phyloP scores from a whole-genome alignment of 2,113 vertebrate genomes.

The Pelvicachromis taeniatus region DNA sequence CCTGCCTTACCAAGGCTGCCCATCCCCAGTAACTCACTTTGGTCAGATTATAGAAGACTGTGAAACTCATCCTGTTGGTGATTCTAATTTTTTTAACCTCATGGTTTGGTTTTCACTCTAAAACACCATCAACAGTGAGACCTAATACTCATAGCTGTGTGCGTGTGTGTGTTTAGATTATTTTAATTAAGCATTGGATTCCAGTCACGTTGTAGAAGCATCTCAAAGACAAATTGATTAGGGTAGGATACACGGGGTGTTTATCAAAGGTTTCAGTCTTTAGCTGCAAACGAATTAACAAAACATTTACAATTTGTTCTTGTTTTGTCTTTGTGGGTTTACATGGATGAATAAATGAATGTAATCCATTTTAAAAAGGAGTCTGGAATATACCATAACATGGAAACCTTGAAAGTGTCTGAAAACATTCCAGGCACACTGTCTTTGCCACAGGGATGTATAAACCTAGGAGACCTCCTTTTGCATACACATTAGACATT shows the following conservation, averaged over 20 bases:
- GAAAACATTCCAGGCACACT: not conserved
- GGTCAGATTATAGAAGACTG: not conserved
- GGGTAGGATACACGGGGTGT: not conserved
- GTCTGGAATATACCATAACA: not conserved
- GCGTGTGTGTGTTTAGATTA: not conserved
- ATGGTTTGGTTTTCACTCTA: not conserved
- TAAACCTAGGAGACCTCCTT: not conserved
- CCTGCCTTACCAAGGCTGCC: not conserved
- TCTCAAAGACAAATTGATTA: not conserved
- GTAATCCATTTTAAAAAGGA: not conserved
- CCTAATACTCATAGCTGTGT: not conserved
- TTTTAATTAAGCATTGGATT: not conserved
- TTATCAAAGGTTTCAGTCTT: not conserved
- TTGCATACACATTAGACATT: not conserved
- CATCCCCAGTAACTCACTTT: not conserved
- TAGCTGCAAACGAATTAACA: not conserved
- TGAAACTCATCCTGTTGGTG: not conserved
- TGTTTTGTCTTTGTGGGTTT: not conserved
- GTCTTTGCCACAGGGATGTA: not conserved
- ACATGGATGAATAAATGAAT: not conserved
- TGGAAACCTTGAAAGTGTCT: not conserved
- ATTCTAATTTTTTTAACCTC: not conserved
- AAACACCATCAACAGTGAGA: not conserved
- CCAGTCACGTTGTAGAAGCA: not conserved
- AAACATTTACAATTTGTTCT: not conserved